Conservation (phyloP, 2,113 vertebrate genomes). For the Taurulus bubalis region DNA sequence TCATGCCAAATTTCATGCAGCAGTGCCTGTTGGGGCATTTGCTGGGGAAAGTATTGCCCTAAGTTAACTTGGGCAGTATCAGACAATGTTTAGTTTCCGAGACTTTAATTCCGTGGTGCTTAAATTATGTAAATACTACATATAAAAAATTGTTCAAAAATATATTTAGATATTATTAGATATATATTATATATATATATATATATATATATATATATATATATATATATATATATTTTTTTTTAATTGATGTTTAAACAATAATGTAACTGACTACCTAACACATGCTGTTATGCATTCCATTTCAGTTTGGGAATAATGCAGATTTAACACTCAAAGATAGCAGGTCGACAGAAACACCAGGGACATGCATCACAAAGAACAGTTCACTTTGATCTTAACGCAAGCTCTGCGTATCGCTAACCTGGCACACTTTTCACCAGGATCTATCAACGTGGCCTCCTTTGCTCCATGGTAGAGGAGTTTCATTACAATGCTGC, state of each 20-base stretch:
- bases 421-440: background rate
- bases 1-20: slow-evolving; percentile 24
- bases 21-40: background rate
- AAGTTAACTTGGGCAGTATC: background rate
- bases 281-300: background rate
- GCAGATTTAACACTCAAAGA: background rate
- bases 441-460: background rate
- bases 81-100: background rate
- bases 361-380: background rate
- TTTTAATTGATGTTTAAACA: background rate
- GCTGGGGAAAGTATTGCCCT: slow-evolving; percentile 1
- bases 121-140: background rate
- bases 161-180: background rate
- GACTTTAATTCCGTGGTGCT: background rate
- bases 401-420: background rate
- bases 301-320: background rate
- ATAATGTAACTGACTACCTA: background rate
- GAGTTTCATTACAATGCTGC: background rate
- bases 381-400: background rate
- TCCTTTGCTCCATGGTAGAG: background rate
- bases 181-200: too few relatives aligned
- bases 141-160: background rate
- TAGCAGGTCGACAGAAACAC: too few relatives aligned
- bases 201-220: too few relatives aligned
- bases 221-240: too few relatives aligned